Base-by-base conservation (phyloP, 2,797 vertebrate genomes). In the Synaphobranchus kaupii region DNA sequence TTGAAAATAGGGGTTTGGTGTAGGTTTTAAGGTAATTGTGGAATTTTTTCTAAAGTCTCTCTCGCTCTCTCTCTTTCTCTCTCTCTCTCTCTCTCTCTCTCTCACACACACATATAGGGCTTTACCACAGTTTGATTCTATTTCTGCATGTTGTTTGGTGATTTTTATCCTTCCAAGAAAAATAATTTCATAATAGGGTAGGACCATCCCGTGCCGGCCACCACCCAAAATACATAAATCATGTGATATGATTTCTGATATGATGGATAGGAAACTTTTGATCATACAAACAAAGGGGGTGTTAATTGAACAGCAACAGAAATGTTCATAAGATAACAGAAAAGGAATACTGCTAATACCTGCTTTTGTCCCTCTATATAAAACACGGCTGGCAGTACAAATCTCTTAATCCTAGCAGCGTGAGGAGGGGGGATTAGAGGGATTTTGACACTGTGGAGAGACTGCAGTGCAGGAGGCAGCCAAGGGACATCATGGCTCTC, bases 331-430 rank as follows among this genome's bases (percentile, higher is more conserved):
- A 92, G 89, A 91, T 89, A 91, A 89, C 89, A 92, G 90, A 93
- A 48, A 80, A 68, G 89, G 87, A 89, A 88, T 73, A 71, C 84
- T 90, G 90, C 87, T 92, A 93, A 93, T 93, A 88, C 90, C 86
- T 83, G 83, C 71, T 90, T 93, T 94, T 95, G 94, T 94, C 91
- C 91, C 91, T 88, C 91, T 87, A 93, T 92, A 92, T 92, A 92
- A 93, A 96, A 93, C 88, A 93, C 90, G 92, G 90, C 63, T 83
- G 92, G 91, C 90, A 92, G 91, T 91, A 95, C 95, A 96, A 95
- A 96, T 94, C 94, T 95, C 93, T 95, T 96, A 95, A 96, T 96
- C 95, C 95, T 92, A 82, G 90, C 89, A 89, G 92, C 92, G 93
- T 93, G 92, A 94, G 92, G 89, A 92, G 87, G 66, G 66, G 83